Evolutionary conservation across 2,113 vertebrate genomes (phyloP).

Genomic region (Lamprologus speciosus): DNA sequence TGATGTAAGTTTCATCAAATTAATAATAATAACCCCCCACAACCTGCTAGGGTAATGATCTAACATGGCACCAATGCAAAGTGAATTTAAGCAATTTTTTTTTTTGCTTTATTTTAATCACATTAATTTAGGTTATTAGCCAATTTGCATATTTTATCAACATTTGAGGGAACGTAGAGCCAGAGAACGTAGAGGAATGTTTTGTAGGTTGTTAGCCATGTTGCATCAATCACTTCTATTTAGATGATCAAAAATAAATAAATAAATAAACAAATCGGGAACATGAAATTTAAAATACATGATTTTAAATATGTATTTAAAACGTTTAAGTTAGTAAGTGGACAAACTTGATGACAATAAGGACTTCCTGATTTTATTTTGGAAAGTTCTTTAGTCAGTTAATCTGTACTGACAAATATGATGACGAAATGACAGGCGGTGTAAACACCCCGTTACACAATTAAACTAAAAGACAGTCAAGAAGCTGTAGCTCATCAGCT

Average conservation of each 20-base stretch:
- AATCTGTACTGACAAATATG: neutral
- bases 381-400: neutral
- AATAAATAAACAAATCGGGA: accelerated
- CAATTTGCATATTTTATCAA: neutral
- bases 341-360: neutral
- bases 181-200: neutral
- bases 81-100: neutral
- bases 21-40: neutral
- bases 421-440: neutral
- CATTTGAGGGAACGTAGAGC: neutral
- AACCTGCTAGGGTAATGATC: neutral
- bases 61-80: neutral
- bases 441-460: accelerated
- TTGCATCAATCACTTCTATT: neutral
- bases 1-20: neutral
- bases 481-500: neutral
- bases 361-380: neutral
- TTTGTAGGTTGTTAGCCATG: neutral
- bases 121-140: neutral
- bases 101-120: neutral
- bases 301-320: neutral
- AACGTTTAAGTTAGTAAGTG: neutral
- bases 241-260: neutral
- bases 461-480: neutral
- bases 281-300: neutral